Percentiles rank a stretch among this genome's conserved stretches.
Conservation (phyloP, 2,888 invertebrate genomes). For the Polydrusus cervinus region DNA sequence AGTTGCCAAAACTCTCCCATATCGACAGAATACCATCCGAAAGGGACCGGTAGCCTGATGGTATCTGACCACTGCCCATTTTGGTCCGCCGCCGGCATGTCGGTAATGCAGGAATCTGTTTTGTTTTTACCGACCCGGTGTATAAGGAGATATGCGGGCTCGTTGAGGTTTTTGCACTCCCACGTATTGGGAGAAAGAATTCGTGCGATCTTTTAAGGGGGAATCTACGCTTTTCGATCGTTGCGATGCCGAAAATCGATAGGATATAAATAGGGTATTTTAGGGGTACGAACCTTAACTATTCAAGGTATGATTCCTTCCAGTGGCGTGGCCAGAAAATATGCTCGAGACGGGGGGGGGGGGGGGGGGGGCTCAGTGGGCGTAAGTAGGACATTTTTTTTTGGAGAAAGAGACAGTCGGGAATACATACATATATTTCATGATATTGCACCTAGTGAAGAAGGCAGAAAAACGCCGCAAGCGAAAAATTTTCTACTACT, state of each 20-base stretch:
- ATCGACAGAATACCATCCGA: conserved; percentile 55
- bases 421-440: too few relatives aligned
- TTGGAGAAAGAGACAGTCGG: too few relatives aligned
- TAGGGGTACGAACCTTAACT: too few relatives aligned
- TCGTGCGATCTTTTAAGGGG: conserved; percentile 4
- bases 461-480: too few relatives aligned
- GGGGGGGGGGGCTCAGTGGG: too few relatives aligned
- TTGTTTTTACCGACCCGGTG: conserved; percentile 55
- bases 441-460: too few relatives aligned
- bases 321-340: too few relatives aligned
- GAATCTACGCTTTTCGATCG: neutral
- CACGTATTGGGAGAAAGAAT: conserved; percentile 42
- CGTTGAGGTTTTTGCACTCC: conserved; percentile 50
- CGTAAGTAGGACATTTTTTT: too few relatives aligned
- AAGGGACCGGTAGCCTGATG: conserved; percentile 63
- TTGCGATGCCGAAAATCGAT: neutral
- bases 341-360: too few relatives aligned
- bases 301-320: too few relatives aligned
- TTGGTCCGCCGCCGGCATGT: conserved; percentile 63
- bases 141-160: conserved; percentile 46
- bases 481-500: too few relatives aligned
- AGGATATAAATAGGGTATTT: too few relatives aligned
- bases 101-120: conserved; percentile 56
- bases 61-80: conserved; percentile 59
- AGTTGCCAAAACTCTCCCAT: conserved; percentile 30